These are phyloP conservation scores for Merops nubicus DNA, from an alignment of 2,113 vertebrate genomes.

Conservation along the genomic window DNA sequence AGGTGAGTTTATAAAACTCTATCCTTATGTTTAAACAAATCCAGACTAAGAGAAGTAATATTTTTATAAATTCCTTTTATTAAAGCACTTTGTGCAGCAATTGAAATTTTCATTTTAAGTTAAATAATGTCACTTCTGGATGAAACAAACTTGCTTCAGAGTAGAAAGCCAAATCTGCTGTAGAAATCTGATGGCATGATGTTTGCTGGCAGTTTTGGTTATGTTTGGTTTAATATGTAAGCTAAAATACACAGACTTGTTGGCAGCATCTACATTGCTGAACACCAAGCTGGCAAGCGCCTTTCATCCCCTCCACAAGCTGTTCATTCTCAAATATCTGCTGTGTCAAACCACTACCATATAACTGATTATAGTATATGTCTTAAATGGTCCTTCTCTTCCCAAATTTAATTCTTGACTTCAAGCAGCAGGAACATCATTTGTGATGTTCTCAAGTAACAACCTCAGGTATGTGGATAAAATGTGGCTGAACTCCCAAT, in stretches of 20 bases:
- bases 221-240: conserved; percentile 11
- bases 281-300: neutral
- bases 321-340: neutral
- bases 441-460: neutral
- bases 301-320: neutral
- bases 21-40: neutral
- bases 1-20: neutral
- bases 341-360: neutral
- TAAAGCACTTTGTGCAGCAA: neutral
- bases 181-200: neutral
- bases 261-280: neutral
- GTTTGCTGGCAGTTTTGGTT: conserved; percentile 20
- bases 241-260: neutral
- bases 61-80: neutral
- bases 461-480: neutral
- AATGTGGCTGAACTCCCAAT: neutral
- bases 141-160: neutral
- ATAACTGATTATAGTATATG: neutral
- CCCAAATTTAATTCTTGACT: neutral
- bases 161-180: neutral
- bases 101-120: neutral
- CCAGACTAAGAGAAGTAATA: neutral
- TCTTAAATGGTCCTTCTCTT: neutral
- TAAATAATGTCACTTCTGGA: neutral
- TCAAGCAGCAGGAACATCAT: neutral